Percentiles rank a stretch among this genome's conserved stretches.
Evolutionary conservation across 1,140 invertebrate genomes (phyloP).

Genomic region (Neocloeon triangulifer): DNA sequence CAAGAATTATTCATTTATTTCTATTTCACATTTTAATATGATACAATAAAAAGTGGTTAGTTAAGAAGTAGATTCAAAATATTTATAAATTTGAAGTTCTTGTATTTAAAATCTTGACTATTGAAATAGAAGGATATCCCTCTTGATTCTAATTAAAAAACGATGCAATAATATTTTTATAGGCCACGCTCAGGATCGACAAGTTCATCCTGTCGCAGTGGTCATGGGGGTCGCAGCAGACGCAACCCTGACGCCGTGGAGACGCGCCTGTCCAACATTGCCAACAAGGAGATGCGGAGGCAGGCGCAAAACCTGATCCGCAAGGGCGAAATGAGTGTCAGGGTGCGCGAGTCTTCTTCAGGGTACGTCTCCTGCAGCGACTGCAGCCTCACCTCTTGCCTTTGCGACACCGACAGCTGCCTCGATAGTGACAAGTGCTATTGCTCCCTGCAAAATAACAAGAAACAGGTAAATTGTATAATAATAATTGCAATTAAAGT

Average conservation of each 20-base stretch:
- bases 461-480: constrained; percentile 2
- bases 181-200: neutral
- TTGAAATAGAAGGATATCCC: too few relatives aligned
- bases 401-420: constrained; percentile 67
- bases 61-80: too few relatives aligned
- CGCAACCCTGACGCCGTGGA: constrained; percentile 25
- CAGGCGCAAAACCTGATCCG: constrained; percentile 3
- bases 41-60: too few relatives aligned
- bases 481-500: neutral
- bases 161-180: too few relatives aligned
- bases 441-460: constrained; percentile 25
- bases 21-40: too few relatives aligned
- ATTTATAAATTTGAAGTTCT: too few relatives aligned
- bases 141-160: too few relatives aligned
- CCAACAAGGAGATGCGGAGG: constrained; percentile 11
- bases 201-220: neutral
- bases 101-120: too few relatives aligned
- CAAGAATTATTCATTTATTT: too few relatives aligned
- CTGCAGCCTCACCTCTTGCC: constrained; percentile 59
- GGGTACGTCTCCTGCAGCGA: constrained; percentile 65
- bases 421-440: constrained; percentile 76
- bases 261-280: constrained; percentile 35
- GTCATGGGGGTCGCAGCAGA: neutral
- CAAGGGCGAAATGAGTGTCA: constrained; percentile 13
- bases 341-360: constrained; percentile 21